Percentiles rank a stretch among this genome's conserved stretches.
Conservation (phyloP, 2,113 vertebrate species). For the Aythya baeri region DNA sequence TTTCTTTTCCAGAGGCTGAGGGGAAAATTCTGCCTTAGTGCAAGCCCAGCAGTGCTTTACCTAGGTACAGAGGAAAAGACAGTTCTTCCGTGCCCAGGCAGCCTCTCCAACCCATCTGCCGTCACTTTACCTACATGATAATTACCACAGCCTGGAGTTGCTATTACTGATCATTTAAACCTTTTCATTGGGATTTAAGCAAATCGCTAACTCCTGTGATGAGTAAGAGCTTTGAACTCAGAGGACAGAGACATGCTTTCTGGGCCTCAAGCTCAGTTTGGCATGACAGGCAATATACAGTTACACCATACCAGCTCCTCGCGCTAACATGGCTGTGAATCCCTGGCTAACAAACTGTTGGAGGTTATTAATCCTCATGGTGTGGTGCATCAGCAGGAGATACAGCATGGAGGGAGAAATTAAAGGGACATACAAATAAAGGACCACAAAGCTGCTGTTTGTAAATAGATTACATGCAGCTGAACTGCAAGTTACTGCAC, state of each 20-base stretch:
- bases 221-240: background rate
- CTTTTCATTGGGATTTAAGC: background rate
- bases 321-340: rapidly evolving
- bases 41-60: rapidly evolving
- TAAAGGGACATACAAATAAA: background rate
- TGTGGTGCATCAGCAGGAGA: background rate
- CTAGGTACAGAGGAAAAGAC: background rate
- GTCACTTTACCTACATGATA: background rate
- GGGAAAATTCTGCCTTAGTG: rapidly evolving
- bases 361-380: background rate
- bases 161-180: background rate
- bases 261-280: background rate
- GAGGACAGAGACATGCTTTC: background rate
- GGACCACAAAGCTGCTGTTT: background rate
- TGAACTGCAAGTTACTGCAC: background rate
- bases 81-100: background rate
- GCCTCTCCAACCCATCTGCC: background rate
- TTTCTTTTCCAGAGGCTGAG: background rate
- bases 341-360: background rate
- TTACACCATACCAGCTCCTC: background rate
- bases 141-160: background rate
- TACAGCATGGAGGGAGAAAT: background rate
- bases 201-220: background rate
- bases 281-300: rapidly evolving
- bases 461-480: background rate